These are phyloP conservation scores for Erpobdella octoculata DNA, from an alignment of 2,888 invertebrate genomes.

Conservation along the genomic window DNA sequence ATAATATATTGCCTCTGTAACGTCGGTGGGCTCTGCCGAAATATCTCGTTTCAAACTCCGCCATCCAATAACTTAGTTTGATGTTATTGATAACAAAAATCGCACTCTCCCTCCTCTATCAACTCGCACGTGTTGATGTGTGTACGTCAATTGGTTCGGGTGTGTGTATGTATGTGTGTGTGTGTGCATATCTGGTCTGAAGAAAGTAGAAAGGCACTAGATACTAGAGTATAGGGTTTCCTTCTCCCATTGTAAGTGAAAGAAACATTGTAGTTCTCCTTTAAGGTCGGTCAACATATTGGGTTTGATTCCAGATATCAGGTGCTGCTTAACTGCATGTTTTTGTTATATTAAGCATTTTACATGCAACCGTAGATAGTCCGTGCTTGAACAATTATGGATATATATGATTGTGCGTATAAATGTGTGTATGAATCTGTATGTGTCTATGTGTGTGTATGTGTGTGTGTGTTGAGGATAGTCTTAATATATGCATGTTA, in stretches of 20 bases:
- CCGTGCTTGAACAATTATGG: neutral
- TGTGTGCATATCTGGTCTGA: neutral
- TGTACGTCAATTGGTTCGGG: neutral
- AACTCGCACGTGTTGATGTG: neutral
- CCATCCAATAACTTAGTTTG: neutral
- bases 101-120: neutral
- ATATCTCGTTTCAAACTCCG: neutral
- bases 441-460: neutral
- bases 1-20: too few relatives aligned
- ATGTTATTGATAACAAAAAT: neutral
- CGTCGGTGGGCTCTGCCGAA: too few relatives aligned
- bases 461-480: slow-evolving; percentile 2
- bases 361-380: neutral
- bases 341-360: too few relatives aligned
- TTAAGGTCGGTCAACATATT: too few relatives aligned
- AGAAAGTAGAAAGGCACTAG: too few relatives aligned
- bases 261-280: too few relatives aligned
- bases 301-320: too few relatives aligned
- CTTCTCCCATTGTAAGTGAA: neutral
- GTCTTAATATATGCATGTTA: too few relatives aligned
- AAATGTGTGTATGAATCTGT: neutral
- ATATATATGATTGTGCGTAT: neutral
- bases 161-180: neutral
- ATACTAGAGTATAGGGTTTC: too few relatives aligned
- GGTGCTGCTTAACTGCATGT: too few relatives aligned